Percentiles rank a stretch among this genome's conserved stretches.
These are phyloP conservation scores for Spialia ferax DNA, from an alignment of 2,888 invertebrate species.

Conservation along the genomic window DNA sequence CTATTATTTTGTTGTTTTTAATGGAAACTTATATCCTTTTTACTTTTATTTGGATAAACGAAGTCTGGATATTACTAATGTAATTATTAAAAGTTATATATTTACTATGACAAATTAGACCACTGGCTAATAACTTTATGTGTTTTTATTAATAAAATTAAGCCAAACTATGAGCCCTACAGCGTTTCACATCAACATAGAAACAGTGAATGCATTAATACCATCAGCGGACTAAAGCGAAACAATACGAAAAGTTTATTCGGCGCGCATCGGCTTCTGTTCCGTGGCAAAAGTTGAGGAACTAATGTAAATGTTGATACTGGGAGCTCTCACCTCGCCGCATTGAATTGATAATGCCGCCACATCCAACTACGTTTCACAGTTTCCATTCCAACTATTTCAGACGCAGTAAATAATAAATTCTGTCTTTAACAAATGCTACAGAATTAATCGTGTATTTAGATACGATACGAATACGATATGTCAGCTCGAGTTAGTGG, in stretches of 20 bases:
- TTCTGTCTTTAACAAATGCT: constrained; percentile 16
- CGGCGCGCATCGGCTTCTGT: constrained; percentile 32
- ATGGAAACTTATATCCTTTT: no score
- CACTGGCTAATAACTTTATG: neutral
- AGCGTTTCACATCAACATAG: constrained; percentile 45
- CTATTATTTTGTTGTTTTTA: no score
- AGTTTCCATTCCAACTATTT: constrained; percentile 43
- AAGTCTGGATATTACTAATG: no score
- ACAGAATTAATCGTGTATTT: neutral
- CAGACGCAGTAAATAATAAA: constrained; percentile 40
- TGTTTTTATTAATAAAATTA: neutral
- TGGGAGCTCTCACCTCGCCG: constrained; percentile 59
- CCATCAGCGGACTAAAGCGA: constrained; percentile 3
- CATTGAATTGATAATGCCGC: constrained; percentile 64
- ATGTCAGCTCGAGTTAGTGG: no score
- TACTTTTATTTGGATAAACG: no score
- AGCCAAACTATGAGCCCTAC: constrained; percentile 63
- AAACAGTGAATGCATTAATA: constrained; percentile 30
- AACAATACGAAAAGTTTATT: constrained; percentile 7
- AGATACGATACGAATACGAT: no score
- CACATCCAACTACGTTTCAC: constrained; percentile 51
- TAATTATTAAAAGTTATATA: no score
- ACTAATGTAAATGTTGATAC: constrained; percentile 64
- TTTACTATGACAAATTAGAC: no score
- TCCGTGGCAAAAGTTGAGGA: constrained; percentile 56